phyloP scores from a whole-genome alignment of 1,140 invertebrate genomes.

The Micrasema longulum region DNA sequence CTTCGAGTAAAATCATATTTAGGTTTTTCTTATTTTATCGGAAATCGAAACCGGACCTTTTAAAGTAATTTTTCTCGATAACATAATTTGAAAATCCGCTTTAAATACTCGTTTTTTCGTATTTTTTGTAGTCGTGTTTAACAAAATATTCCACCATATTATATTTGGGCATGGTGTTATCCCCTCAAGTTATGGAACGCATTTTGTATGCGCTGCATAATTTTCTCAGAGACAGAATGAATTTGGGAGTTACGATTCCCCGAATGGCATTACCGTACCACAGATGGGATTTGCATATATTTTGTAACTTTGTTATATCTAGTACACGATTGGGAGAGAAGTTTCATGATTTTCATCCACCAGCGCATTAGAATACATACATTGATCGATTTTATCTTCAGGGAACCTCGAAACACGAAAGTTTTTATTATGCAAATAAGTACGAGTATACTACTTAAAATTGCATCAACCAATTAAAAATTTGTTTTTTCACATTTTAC shows the following conservation, averaged over 20 bases:
- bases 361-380: not conserved
- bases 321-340: not conserved
- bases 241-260: slow-evolving; percentile 39
- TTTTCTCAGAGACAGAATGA: slow-evolving; percentile 22
- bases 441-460: too few relatives aligned
- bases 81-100: too few relatives aligned
- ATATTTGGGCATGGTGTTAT: not conserved
- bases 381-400: not conserved
- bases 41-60: too few relatives aligned
- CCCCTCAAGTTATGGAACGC: slow-evolving; percentile 7
- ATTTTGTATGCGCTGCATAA: slow-evolving; percentile 36
- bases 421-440: too few relatives aligned
- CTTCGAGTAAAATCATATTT: too few relatives aligned
- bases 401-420: not conserved
- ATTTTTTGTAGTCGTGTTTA: too few relatives aligned
- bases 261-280: slow-evolving; percentile 23
- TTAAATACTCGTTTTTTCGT: too few relatives aligned
- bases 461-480: too few relatives aligned
- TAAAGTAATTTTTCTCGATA: too few relatives aligned
- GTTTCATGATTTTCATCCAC: slow-evolving; percentile 16
- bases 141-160: too few relatives aligned
- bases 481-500: too few relatives aligned
- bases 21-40: too few relatives aligned
- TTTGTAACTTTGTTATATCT: slow-evolving; percentile 36
- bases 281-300: slow-evolving; percentile 38